These are phyloP conservation scores for Chelon labrosus DNA, from an alignment of 2,797 vertebrate species.

Conservation along the genomic window DNA sequence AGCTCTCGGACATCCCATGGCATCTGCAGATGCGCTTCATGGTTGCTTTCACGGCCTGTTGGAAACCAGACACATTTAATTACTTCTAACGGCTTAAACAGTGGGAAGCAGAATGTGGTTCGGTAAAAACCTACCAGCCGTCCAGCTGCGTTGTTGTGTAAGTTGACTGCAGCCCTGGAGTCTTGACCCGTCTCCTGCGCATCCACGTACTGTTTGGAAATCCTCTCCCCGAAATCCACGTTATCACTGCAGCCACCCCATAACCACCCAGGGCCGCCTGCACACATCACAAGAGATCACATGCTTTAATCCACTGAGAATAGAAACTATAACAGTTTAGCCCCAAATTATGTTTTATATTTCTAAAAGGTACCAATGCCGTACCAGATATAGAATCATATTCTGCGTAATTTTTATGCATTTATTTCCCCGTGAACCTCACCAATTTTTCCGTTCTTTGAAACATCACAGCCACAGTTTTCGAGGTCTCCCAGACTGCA, in stretches of 20 bases:
- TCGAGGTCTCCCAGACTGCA: constrained; percentile 96
- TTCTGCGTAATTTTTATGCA: neutral
- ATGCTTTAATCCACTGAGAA: neutral
- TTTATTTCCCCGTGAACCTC: constrained; percentile 39
- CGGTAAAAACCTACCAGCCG: constrained; percentile 84
- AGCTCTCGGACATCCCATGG: constrained; percentile 98
- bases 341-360: neutral
- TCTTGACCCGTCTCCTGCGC: constrained; percentile 95
- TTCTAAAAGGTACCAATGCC: neutral
- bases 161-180: constrained; percentile 93
- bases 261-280: constrained; percentile 95
- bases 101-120: too few relatives aligned
- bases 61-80: neutral
- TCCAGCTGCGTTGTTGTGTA: constrained; percentile 96
- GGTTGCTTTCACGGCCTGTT: constrained; percentile 91
- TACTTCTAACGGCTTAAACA: neutral
- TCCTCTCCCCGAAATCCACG: constrained; percentile 93
- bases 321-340: neutral
- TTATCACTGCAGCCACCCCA: constrained; percentile 99
- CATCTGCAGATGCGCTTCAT: constrained; percentile 96
- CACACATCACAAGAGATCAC: neutral
- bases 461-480: constrained; percentile 94
- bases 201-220: constrained; percentile 96
- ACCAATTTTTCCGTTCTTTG: constrained; percentile 93
- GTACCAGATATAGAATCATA: neutral